Percentiles rank a stretch among this genome's conserved stretches.
Evolutionary conservation across 2,113 vertebrate species (phyloP).

Genomic region (Antigone vipio): DNA sequence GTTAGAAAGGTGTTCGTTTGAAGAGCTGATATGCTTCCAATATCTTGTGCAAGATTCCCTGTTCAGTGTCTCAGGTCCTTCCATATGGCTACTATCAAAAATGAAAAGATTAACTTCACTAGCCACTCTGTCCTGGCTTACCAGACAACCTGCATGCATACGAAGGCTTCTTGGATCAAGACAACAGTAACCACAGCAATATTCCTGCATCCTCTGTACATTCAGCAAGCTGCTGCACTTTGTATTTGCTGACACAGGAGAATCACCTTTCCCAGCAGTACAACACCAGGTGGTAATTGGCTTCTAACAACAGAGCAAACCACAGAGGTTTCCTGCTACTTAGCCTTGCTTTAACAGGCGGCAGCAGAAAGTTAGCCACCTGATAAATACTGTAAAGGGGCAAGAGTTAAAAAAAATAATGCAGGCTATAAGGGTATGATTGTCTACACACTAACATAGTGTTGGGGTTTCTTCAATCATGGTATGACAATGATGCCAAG

Average conservation of each 20-base stretch:
- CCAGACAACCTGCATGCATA: background rate
- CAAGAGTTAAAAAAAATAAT: background rate
- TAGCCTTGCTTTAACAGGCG: conserved; percentile 45
- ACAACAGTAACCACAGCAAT: background rate
- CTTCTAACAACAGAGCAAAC: conserved; percentile 66
- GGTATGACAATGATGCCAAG: background rate
- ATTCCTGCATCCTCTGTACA: background rate
- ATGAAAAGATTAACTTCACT: background rate
- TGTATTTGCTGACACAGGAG: conserved; percentile 51
- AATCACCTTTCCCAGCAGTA: conserved; percentile 24
- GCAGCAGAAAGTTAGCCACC: conserved; percentile 14
- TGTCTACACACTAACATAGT: background rate
- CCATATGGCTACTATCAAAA: background rate
- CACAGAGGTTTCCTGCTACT: conserved; percentile 49
- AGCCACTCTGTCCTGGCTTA: background rate
- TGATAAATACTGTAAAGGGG: background rate
- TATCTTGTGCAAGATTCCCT: background rate
- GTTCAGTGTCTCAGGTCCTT: background rate
- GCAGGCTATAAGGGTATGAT: background rate
- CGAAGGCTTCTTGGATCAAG: background rate
- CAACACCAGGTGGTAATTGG: conserved; percentile 37
- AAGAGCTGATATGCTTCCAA: background rate
- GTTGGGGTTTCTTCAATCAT: background rate
- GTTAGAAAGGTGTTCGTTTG: background rate
- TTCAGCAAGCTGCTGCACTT: conserved; percentile 11